Conservation (phyloP, 2,888 invertebrate species). For the Balanococcus diminutus region DNA sequence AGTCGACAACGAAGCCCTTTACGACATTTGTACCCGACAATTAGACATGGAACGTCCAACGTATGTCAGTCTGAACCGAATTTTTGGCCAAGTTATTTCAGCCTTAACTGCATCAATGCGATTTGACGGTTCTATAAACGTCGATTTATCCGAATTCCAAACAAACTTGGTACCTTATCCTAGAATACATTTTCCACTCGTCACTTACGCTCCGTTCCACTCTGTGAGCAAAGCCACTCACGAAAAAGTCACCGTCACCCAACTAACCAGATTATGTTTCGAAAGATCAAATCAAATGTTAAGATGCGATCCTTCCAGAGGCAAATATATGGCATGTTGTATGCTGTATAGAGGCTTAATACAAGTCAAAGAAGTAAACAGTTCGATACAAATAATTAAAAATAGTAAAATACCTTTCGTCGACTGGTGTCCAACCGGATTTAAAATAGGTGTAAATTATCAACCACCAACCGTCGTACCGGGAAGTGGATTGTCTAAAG, state of each 20-base stretch:
- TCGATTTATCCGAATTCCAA: constrained; percentile 52
- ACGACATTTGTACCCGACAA: constrained; percentile 50
- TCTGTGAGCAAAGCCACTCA: constrained; percentile 44
- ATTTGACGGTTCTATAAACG: constrained; percentile 49
- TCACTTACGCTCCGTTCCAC: constrained; percentile 48
- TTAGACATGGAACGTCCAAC: constrained; percentile 52
- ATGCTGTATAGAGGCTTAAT: constrained; percentile 49
- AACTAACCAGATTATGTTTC: constrained; percentile 38
- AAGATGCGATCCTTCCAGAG: constrained; percentile 37
- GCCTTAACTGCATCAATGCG: constrained; percentile 49
- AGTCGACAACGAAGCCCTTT: constrained; percentile 51
- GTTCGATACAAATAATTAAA: constrained; percentile 36
- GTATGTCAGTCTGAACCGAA: constrained; percentile 45
- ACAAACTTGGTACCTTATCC: constrained; percentile 49
- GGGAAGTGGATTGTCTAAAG: constrained; percentile 47
- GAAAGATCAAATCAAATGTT: constrained; percentile 46
- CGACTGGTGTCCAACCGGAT: constrained; percentile 48
- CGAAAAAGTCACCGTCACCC: constrained; percentile 50
- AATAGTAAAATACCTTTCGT: constrained; percentile 47
- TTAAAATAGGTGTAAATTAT: constrained; percentile 46
- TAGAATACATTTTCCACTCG: constrained; percentile 46
- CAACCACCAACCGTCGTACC: constrained; percentile 49
- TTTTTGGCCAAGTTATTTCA: constrained; percentile 49
- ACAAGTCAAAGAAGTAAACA: constrained; percentile 44
- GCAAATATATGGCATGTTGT: constrained; percentile 51